Conservation (phyloP, 2,797 vertebrate species). For the Prionace glauca region DNA sequence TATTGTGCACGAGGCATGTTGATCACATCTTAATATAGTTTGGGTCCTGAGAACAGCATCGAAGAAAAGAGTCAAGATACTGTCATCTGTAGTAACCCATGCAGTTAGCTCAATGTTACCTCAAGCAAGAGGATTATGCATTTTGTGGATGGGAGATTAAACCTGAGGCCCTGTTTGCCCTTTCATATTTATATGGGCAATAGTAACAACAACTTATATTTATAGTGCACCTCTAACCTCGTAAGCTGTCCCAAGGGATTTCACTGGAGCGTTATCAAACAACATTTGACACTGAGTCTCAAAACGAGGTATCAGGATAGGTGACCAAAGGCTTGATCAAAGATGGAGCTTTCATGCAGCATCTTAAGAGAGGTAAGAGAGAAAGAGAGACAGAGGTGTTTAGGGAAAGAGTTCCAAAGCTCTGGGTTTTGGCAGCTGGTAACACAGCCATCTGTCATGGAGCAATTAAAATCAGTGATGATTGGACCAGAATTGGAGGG, state of each 20-base stretch:
- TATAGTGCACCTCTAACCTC: not conserved
- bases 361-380: not conserved
- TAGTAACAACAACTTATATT: not conserved
- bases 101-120: not conserved
- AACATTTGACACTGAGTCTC: not conserved
- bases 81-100: not conserved
- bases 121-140: not conserved
- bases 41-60: conserved; percentile 12
- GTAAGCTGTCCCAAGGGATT: not conserved
- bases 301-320: not conserved
- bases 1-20: not conserved
- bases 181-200: not conserved
- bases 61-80: not conserved
- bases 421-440: not conserved
- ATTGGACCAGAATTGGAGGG: no score
- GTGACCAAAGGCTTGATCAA: not conserved
- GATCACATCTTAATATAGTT: not conserved
- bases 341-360: not conserved
- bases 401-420: not conserved
- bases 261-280: not conserved
- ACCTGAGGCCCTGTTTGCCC: not conserved
- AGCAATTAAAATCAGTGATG: not conserved
- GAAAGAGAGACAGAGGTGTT: not conserved
- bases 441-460: not conserved
- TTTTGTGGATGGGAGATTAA: not conserved